Base-by-base conservation (phyloP, 2,888 invertebrate genomes). In the Syrphus vitripennis region DNA sequence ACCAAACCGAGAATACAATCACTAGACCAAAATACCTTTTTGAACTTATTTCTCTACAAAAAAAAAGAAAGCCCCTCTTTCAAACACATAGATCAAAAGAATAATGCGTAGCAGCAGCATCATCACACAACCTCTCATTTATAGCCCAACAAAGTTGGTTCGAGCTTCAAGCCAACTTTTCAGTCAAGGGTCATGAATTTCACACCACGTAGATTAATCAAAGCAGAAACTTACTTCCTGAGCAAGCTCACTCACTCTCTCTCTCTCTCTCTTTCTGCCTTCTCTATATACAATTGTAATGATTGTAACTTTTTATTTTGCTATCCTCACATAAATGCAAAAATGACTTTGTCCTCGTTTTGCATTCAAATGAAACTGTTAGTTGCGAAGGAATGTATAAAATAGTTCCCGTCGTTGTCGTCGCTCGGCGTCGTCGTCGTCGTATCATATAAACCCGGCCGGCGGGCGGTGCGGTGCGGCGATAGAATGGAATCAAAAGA, bases 171-270 rank as follows among this genome's bases (percentile, higher is more conserved):
- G 29, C 57, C 74, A 29, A 71, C 69, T 67, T 67, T 45, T 76
- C 84, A 67, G 80, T 76, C 81, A 84, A 69, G 81, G 84, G 42
- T 72, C 84, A 77, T 84, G 81, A 84, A 77, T 84, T 76, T 61
- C 76, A 57, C 76, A 84, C 65, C 76, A 53, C 53, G 75, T 55
- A 84, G 81, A 80, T 81, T 84, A 84, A 84, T 80, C 76, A 84
- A 61, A 61, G 34, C 74, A 70, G 42, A 79, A 65, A 70, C 74
- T 71, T 53, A 78, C 53, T 78, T 83, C 50, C 72, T 53, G 59
- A 72, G 67, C 77, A 57, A 69, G 63, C 12, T 4, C 34, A 10
- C 10, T 34, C 34, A 3, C 34, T 34, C 12, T 34, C 29, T 6
- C 29, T 67, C 71, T 19, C 19, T 24, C 7, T 4, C 19, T 34